Base-by-base conservation (phyloP, 2,888 invertebrate species). In the Chydorus sphaericus region DNA sequence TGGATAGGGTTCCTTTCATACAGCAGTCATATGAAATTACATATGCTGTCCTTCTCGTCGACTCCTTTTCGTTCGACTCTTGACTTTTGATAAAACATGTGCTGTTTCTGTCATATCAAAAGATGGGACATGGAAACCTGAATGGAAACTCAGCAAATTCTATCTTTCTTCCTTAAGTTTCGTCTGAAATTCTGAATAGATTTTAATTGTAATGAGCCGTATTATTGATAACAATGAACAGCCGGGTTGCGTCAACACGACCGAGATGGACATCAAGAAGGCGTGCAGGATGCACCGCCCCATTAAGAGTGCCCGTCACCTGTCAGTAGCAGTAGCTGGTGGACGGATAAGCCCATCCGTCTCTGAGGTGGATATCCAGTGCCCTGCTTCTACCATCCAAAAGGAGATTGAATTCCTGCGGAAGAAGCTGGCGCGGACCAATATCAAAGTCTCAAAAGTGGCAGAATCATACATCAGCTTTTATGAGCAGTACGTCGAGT, bases 201-300 rank as follows among this genome's bases (percentile, higher is more conserved):
- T 18, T 3, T 37, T 18, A 37, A 4, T 18, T n/a, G n/a, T n/a
- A n/a, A n/a, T n/a, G n/a, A n/a, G n/a, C n/a, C n/a, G n/a, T n/a
- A n/a, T n/a, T n/a, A n/a, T 36, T 36, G 36, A 11, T n/a, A n/a
- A n/a, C n/a, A n/a, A n/a, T 14, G 7, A 11, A 10, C 7, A 91
- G 89, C 97, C 98, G 8, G 97, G 97, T 55, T 96, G 94, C 72
- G 94, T 98, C 33, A 98, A 97, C 72, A 97, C 96, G 0, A 97
- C 96, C 1, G 97, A 98, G 71, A 80, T 97, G 67, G 98, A 99
- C 70, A 94, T 97, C 44, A 92, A 91, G 71, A 98, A 98, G 73
- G 82, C 92, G 49, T 94, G 77, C 64, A 69, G 76, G 58, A 73
- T 73, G 70, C 73, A 72, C 64, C 70, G 73, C 55, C 65, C 66